A percentile compares a stretch with the other conserved stretches of the same genome.
phyloP scores from a whole-genome alignment of 2,113 vertebrate species.

The Danionella cerebrum region DNA sequence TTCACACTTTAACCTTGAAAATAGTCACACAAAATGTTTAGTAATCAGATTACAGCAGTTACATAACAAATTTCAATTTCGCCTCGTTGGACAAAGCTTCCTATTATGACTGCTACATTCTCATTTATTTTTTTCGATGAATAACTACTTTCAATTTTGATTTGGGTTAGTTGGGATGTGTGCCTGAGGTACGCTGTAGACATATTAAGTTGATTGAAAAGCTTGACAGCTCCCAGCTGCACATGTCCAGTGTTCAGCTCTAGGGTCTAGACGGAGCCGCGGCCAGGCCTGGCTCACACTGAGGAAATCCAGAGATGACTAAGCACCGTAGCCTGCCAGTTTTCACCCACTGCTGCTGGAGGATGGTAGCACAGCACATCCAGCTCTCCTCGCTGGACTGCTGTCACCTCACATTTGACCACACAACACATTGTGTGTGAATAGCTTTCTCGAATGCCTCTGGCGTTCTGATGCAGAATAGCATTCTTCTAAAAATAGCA shows the following conservation, averaged over 20 bases:
- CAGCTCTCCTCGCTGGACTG: background rate
- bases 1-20: background rate
- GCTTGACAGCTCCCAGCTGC: conserved; percentile 14
- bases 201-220: conserved; percentile 22
- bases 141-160: too few relatives aligned
- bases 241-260: conserved; percentile 7
- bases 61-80: background rate
- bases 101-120: too few relatives aligned
- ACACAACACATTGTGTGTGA: background rate
- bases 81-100: too few relatives aligned
- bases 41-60: background rate
- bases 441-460: background rate
- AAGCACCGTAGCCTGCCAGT: conserved; percentile 32
- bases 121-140: too few relatives aligned
- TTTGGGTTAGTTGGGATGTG: background rate
- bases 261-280: conserved; percentile 4
- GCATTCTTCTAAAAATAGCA: background rate
- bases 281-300: conserved; percentile 8
- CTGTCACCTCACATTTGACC: background rate
- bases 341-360: background rate
- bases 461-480: background rate
- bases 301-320: conserved; percentile 24
- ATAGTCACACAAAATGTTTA: background rate
- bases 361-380: background rate
- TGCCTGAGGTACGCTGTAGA: background rate